Base-by-base conservation (phyloP, 2,797 vertebrate species). In the Pelochelys cantorii region DNA sequence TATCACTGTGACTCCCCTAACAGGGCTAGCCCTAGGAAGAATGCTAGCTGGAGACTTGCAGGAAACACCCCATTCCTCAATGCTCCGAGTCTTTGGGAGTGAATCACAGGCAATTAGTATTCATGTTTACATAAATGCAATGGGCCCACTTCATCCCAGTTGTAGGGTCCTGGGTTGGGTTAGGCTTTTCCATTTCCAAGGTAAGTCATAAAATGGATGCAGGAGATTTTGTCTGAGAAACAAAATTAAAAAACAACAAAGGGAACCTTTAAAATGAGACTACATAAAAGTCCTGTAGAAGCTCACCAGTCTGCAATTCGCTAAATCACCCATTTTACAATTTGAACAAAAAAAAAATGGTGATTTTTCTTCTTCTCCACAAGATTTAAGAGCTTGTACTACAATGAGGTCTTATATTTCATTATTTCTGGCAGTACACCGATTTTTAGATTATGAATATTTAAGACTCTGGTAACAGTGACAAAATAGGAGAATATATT, bases 161-260 rank as follows among this genome's bases (percentile, higher is more conserved):
- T 60, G 5, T 7, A 25, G 90, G 48, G 52, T 29, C 59, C 59
- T 0, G 1, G 4, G 25, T 14, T 80, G 56, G 65, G 77, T 89
- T 74, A 83, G 81, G 11, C 23, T 48, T 48, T 48, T 48, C 53
- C 87, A 85, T n/a, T 85, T 90, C 52, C 57, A 88, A 87, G 31
- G 55, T 18, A 90, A 34, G 65, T 9, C n/a, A 10, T 68, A 18
- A n/a, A 68, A 34, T 34, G 74, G 89, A 80, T 78, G n/a, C 74
- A 93, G 87, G 85, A 88, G 75, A 34, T 1, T 86, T 86, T 90
- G 17, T 34, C n/a, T 68, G 65, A 34, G 65, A 48, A 90, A 57
- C 31, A 92, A 77, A 91, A 89, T 84, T 80, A 60, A 92, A 79
- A 84, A 42, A 86, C 22, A 13, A 90, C 92, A 92, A 95, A n/a